Conservation (phyloP, 2,797 vertebrate genomes). For the Myotis daubentonii region DNA sequence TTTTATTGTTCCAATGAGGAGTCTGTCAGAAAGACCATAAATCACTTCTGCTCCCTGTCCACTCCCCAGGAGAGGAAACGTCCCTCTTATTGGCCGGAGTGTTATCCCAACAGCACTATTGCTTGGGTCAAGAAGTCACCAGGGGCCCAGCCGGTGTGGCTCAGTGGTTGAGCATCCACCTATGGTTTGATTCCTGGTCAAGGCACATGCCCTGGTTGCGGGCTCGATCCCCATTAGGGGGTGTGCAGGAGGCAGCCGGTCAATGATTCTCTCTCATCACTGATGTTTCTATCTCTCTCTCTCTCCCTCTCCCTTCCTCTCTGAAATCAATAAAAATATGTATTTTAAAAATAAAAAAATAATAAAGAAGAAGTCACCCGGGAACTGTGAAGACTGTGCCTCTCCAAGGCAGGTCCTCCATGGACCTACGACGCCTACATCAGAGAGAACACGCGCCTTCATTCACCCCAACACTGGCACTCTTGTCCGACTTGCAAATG, state of each 20-base stretch:
- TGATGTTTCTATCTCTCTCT: no score
- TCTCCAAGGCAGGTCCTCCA: not conserved
- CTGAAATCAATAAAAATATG: no score
- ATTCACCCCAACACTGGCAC: not conserved
- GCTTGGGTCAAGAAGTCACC: not conserved
- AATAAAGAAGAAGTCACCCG: not conserved
- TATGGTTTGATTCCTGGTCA: no score
- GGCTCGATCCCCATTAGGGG: no score
- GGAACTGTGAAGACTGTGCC: not conserved
- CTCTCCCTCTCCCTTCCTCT: no score
- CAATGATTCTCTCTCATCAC: no score
- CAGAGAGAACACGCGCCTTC: not conserved
- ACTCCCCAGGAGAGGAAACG: not conserved
- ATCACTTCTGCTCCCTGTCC: not conserved
- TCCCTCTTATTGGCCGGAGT: not conserved
- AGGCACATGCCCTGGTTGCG: no score
- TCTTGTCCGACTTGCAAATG: not conserved
- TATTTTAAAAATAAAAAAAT: no score
- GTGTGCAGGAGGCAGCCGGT: no score
- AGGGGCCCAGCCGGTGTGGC: no score
- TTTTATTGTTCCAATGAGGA: not conserved
- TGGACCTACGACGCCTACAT: not conserved
- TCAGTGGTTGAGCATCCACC: no score
- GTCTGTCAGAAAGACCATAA: not conserved
- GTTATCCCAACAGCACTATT: not conserved